These are phyloP conservation scores for Adineta ricciae DNA, from an alignment of 2,888 invertebrate genomes.

Conservation along the genomic window DNA sequence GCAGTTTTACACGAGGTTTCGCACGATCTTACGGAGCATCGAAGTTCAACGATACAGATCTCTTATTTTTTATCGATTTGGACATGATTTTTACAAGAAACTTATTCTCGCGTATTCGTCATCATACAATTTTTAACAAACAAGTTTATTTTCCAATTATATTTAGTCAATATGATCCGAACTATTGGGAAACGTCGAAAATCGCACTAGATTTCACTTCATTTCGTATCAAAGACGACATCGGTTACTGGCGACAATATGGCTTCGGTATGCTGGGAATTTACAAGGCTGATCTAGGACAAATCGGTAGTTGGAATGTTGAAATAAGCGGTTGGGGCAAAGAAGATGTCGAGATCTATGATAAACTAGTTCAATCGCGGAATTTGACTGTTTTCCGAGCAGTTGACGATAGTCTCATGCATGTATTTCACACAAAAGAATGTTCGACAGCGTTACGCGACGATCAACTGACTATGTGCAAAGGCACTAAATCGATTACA, in stretches of 20 bases:
- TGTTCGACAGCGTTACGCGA: constrained; percentile 61
- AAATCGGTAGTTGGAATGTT: constrained; percentile 77
- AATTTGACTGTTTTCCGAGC: constrained; percentile 70
- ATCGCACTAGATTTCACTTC: constrained; percentile 54
- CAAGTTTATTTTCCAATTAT: constrained; percentile 85
- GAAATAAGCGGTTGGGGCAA: constrained; percentile 89
- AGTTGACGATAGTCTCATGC: constrained; percentile 75
- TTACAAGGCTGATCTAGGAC: constrained; percentile 71
- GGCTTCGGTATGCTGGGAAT: constrained; percentile 88
- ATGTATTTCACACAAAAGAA: constrained; percentile 78
- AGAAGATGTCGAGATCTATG: constrained; percentile 88
- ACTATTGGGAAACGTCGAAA: background rate
- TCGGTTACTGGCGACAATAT: constrained; percentile 86
- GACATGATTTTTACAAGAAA: constrained; percentile 75
- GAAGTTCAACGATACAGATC: constrained; percentile 56
- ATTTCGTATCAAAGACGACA: constrained; percentile 41
- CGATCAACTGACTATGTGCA: constrained; percentile 78
- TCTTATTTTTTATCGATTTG: constrained; percentile 86
- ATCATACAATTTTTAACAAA: constrained; percentile 47
- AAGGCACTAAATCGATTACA: constrained; percentile 77
- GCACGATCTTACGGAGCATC: constrained; percentile 59
- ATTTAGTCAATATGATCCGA: constrained; percentile 66
- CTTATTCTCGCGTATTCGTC: constrained; percentile 61
- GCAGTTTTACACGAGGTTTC: constrained; percentile 30
- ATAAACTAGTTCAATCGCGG: constrained; percentile 60